A percentile compares a stretch with the other conserved stretches of the same genome.
Conservation (phyloP, 2,113 vertebrate genomes). For the Myxocyprinus asiaticus region DNA sequence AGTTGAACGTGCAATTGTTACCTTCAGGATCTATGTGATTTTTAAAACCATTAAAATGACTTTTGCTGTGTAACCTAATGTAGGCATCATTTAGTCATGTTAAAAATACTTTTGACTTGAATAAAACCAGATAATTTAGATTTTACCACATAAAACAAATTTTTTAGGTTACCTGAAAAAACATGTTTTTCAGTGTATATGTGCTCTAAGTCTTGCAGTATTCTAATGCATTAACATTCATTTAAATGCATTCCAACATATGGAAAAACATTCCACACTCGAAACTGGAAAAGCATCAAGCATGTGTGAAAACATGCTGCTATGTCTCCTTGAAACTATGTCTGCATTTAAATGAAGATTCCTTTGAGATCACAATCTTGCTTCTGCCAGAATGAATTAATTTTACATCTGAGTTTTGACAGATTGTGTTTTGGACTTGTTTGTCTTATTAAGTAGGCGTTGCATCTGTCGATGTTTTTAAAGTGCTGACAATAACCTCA, state of each 20-base stretch:
- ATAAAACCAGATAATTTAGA: no score
- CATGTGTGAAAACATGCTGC: constrained; percentile 62
- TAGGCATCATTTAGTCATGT: no score
- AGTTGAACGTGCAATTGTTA: no score
- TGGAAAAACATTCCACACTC: background rate
- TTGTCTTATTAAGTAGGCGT: constrained; percentile 10
- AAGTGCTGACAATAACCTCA: background rate
- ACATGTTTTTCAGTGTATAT: no score
- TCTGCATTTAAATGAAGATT: constrained; percentile 63
- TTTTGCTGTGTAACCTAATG: no score
- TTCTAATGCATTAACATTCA: background rate
- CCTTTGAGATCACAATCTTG: constrained; percentile 56
- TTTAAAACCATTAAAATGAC: no score
- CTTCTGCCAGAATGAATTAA: constrained; percentile 53
- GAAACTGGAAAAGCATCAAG: constrained; percentile 32
- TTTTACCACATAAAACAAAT: no score
- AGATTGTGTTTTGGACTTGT: constrained; percentile 42
- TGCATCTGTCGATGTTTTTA: constrained; percentile 19
- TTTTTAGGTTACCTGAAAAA: no score
- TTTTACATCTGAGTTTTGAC: constrained; percentile 53
- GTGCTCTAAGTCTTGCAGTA: background rate
- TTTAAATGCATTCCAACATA: background rate
- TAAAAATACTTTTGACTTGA: no score
- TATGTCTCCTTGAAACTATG: constrained; percentile 59
- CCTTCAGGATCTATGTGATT: no score